Base-by-base conservation (phyloP, 2,113 vertebrate species). In the Dicaeum eximium region DNA sequence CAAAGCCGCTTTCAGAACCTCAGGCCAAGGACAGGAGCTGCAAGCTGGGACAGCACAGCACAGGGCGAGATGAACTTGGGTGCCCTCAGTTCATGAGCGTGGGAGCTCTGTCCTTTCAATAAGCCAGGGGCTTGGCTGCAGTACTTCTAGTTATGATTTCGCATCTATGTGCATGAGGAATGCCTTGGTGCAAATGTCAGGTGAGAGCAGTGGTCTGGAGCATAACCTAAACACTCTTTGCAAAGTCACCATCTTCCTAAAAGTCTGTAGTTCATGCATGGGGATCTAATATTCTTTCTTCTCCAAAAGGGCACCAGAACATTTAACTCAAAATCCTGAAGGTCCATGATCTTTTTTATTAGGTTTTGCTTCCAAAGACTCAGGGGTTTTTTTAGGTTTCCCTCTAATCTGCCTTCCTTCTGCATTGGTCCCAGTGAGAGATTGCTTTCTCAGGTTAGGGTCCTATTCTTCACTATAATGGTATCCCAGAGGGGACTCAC, bases 11-110 rank as follows among this genome's bases (percentile, higher is more conserved):
- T 33, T 58, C 27, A 66, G 37, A 61, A 20, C 7, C 7, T 67
- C 6, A 30, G 37, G 31, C 48, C 23, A 15, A 74, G 20, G 15
- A 33, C 2, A 1, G 0, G 1, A 51, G 22, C 18, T 20, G 25
- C 19, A 27, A 54, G 23, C 15, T 31, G n/a, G 40, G 18, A 18
- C 1, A 1, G 40, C 20, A 18, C 30, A 38, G 23, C 1, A 1
- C 33, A 35, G 15, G 16, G 10, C 5, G 1, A 22, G 27, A 48
- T 1, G 1, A 44, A 6, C 13, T 8, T 19, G 33, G 9, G 12
- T 44, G 30, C 9, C 45, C 51, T 67, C 40, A 15, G 19, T 14
- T 66, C 14, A 7, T 5, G 15, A 18, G 0, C 0, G 1, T 37
- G 38, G 24, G 31, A 72, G 12, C n/a, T 83, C 42, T 62, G 42